A percentile compares a stretch with the other conserved stretches of the same genome.
These are phyloP conservation scores for Dichetophora obliterata DNA, from an alignment of 2,888 invertebrate genomes.

Conservation along the genomic window DNA sequence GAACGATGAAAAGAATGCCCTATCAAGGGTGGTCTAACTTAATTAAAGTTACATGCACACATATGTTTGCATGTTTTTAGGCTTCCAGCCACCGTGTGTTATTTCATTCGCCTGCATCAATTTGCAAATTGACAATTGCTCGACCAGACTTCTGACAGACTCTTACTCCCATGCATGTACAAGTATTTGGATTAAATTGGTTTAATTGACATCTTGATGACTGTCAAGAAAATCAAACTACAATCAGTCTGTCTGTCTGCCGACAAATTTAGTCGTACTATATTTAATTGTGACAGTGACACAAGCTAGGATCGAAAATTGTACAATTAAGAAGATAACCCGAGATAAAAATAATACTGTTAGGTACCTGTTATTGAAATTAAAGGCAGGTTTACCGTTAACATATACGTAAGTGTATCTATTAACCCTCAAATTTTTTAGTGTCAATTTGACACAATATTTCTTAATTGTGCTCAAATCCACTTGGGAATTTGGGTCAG, in stretches of 20 bases:
- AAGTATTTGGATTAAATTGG: slow-evolving; percentile 21
- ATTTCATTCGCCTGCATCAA: slow-evolving; percentile 29
- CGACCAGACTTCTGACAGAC: slow-evolving; percentile 24
- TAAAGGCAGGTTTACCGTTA: too few species aligned
- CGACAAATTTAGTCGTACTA: slow-evolving; percentile 25
- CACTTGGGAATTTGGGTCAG: too few species aligned
- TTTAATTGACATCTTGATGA: slow-evolving; percentile 37
- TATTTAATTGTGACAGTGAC: slow-evolving; percentile 27
- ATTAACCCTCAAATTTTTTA: too few species aligned
- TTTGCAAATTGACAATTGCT: slow-evolving; percentile 22
- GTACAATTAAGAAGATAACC: slow-evolving; percentile 2
- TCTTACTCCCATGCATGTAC: neutral
- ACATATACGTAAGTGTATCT: too few species aligned
- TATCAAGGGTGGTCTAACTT: slow-evolving; percentile 35
- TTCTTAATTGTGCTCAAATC: too few species aligned
- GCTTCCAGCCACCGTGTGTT: neutral
- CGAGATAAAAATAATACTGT: neutral
- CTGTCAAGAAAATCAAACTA: slow-evolving; percentile 20
- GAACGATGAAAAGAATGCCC: neutral
- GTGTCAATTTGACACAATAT: too few species aligned
- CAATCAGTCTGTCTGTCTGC: slow-evolving; percentile 10
- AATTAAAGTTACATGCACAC: neutral
- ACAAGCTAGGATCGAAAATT: neutral
- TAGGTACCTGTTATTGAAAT: too few species aligned
- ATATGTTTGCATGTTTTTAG: neutral